A percentile compares a stretch with the other conserved stretches of the same genome.
phyloP scores from a whole-genome alignment of 1,140 invertebrate species.

The Hirudo medicinalis region DNA sequence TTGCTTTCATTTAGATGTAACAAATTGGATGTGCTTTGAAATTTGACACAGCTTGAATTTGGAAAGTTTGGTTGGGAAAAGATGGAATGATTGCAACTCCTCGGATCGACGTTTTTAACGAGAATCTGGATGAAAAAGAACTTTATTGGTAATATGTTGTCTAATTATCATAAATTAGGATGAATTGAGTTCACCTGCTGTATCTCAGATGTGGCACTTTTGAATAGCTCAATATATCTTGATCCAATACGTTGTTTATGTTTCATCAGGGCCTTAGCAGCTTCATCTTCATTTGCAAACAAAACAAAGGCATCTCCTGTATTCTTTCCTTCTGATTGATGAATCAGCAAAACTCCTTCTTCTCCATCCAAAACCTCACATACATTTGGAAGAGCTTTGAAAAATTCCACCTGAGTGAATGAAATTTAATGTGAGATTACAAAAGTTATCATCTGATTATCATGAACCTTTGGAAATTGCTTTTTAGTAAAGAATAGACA shows the following conservation, averaged over 20 bases:
- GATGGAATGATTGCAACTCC: too few relatives aligned
- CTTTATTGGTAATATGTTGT: background rate
- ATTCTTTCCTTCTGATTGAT: conserved; percentile 1
- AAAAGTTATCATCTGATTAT: too few relatives aligned
- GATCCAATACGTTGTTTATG: conserved; percentile 4
- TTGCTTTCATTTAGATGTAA: background rate
- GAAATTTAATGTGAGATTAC: background rate
- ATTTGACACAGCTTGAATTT: background rate
- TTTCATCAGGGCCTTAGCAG: background rate
- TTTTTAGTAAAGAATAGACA: too few relatives aligned
- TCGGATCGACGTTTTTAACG: too few relatives aligned
- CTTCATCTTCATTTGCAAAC: conserved; percentile 3
- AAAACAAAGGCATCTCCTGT: conserved; percentile 4
- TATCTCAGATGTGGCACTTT: conserved; percentile 1
- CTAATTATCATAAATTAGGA: background rate
- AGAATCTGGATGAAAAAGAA: too few relatives aligned
- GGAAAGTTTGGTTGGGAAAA: too few relatives aligned
- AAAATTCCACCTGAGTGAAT: background rate
- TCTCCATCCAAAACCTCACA: background rate
- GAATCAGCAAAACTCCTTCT: conserved; percentile 5
- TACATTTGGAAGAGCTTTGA: background rate
- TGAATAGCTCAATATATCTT: conserved; percentile 9
- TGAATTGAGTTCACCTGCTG: background rate
- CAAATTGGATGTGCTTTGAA: background rate
- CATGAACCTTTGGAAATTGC: too few relatives aligned